Percentiles rank a stretch among this genome's conserved stretches.
phyloP scores from a whole-genome alignment of 30 jellyfish, hydroid and myxozoan species.

The Hydractinia symbiolongicarpus region DNA sequence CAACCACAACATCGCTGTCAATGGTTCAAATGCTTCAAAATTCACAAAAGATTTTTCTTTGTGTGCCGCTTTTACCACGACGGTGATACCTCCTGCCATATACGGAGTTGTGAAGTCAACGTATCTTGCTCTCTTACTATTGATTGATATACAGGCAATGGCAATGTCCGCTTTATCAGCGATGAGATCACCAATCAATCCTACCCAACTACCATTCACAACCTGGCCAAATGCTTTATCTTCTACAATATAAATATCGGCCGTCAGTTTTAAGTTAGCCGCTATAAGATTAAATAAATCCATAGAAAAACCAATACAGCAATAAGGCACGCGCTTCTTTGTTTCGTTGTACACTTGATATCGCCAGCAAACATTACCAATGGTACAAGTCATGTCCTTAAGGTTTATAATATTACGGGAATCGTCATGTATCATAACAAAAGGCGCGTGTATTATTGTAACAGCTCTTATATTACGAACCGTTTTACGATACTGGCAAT shows the following conservation, averaged over 20 bases:
- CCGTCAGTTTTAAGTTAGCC: slow-evolving; percentile 25
- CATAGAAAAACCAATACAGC: slow-evolving; percentile 67
- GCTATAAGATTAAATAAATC: slow-evolving; percentile 36
- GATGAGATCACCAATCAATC: slow-evolving; percentile 65
- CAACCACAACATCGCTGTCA: neutral
- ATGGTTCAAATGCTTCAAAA: slow-evolving; percentile 1
- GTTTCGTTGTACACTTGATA: neutral
- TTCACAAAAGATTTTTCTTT: neutral
- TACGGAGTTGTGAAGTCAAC: slow-evolving; percentile 39
- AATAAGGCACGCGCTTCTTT: slow-evolving; percentile 27
- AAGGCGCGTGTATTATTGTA: neutral
- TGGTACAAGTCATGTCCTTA: neutral
- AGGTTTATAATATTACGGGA: neutral
- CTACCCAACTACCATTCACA: slow-evolving; percentile 52
- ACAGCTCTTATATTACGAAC: neutral
- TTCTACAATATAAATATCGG: slow-evolving; percentile 43
- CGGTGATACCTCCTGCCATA: neutral
- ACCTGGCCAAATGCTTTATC: slow-evolving; percentile 56
- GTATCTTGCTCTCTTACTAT: slow-evolving; percentile 27
- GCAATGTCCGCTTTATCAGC: slow-evolving; percentile 60
- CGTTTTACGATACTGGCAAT: too few relatives aligned
- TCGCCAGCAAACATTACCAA: neutral
- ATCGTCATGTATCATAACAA: neutral
- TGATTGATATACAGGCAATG: slow-evolving; percentile 58
- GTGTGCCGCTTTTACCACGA: neutral